These are phyloP conservation scores for Heliconius erato DNA, from an alignment of 2,888 invertebrate genomes.

Conservation along the genomic window DNA sequence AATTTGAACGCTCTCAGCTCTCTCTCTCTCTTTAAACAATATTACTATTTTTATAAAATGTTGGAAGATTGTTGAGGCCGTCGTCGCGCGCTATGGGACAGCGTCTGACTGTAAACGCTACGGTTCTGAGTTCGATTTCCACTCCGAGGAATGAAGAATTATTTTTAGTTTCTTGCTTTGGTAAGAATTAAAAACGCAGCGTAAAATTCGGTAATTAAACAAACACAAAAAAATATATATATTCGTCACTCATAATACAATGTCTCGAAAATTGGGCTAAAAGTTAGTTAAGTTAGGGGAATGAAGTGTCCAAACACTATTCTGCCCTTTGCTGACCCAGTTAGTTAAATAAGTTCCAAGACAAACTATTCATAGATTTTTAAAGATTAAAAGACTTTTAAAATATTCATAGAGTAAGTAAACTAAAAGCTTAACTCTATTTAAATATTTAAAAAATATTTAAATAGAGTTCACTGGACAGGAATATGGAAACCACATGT, in stretches of 20 bases:
- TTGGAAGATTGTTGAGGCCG: neutral
- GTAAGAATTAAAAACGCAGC: neutral
- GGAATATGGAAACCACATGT: slow-evolving; percentile 40
- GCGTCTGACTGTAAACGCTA: neutral
- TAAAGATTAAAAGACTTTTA: neutral
- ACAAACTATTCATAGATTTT: neutral
- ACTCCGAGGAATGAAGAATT: neutral
- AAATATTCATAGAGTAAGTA: neutral
- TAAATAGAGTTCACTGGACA: neutral
- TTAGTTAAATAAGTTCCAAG: too few species aligned
- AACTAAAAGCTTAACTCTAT: neutral
- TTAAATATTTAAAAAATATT: too few species aligned
- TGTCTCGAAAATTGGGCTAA: too few species aligned
- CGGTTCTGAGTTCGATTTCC: too few species aligned
- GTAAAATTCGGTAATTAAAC: neutral
- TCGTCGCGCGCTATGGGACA: neutral
- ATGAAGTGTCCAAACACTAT: too few species aligned
- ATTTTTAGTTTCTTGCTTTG: neutral
- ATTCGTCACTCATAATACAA: too few species aligned
- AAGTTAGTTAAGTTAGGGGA: too few species aligned
- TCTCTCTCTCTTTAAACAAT: too few species aligned
- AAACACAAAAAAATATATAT: too few species aligned
- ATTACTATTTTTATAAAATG: too few species aligned
- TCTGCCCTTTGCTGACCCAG: too few species aligned
- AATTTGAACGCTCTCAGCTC: too few species aligned